Evolutionary conservation across 2,113 vertebrate genomes (phyloP).

Genomic region (Xyliphius kryptos): DNA sequence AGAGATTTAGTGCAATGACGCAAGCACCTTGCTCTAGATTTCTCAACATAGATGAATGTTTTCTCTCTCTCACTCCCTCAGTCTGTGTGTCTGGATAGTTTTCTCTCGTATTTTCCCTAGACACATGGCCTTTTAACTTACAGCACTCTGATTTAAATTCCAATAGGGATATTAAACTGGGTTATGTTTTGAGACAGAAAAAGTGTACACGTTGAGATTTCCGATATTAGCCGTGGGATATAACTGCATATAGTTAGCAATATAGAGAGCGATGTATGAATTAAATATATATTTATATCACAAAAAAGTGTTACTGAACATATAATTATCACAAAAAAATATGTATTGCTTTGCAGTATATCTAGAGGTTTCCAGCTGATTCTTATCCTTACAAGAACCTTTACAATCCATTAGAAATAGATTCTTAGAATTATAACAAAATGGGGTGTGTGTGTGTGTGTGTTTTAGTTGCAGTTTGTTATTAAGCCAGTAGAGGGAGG

Average conservation of each 20-base stretch:
- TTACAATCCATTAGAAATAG: neutral
- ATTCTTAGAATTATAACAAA: too few relatives aligned
- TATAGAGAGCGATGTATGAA: neutral
- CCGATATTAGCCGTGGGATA: slow-evolving; percentile 7
- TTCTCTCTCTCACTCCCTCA: neutral
- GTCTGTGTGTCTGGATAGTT: neutral
- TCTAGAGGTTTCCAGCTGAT: neutral
- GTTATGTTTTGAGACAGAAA: slow-evolving; percentile 16
- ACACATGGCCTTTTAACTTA: slow-evolving; percentile 1
- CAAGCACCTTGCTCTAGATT: slow-evolving; percentile 31
- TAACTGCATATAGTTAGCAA: neutral
- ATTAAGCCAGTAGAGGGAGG: too few relatives aligned
- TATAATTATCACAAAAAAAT: neutral
- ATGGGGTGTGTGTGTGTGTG: too few relatives aligned
- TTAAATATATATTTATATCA: neutral
- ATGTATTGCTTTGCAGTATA: neutral
- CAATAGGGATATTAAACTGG: slow-evolving; percentile 19
- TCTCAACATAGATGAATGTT: slow-evolving; percentile 20
- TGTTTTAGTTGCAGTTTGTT: too few relatives aligned
- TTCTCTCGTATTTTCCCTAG: slow-evolving; percentile 1
- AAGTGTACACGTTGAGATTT: slow-evolving; percentile 11
- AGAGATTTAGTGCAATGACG: slow-evolving; percentile 9
- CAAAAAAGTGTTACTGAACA: neutral
- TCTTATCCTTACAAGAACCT: neutral
- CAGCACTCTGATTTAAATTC: slow-evolving; percentile 12